A percentile compares a stretch with the other conserved stretches of the same genome.
Conservation (phyloP, 2,888 invertebrate species). For the Syritta pipiens region DNA sequence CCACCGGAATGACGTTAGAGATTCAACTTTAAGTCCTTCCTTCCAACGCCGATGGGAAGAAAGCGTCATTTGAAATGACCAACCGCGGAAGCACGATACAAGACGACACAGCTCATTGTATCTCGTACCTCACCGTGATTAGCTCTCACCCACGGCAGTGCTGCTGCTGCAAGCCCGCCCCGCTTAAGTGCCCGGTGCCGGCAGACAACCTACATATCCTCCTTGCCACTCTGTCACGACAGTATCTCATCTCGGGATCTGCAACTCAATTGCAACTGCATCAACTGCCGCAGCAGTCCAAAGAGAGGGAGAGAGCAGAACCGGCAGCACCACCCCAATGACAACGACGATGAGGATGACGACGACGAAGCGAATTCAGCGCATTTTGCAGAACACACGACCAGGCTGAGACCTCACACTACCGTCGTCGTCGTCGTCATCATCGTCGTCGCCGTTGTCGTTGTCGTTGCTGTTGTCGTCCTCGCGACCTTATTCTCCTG, state of each 20-base stretch:
- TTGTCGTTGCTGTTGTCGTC: constrained; percentile 17
- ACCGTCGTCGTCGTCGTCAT: neutral
- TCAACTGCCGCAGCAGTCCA: constrained; percentile 58
- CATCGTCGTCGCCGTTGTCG: neutral
- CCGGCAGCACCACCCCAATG: constrained; percentile 11
- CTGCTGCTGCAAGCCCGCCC: neutral
- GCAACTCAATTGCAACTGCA: constrained; percentile 69
- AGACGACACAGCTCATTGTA: constrained; percentile 48
- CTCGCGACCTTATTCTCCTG: constrained; percentile 66
- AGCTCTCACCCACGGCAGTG: neutral
- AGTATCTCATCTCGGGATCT: constrained; percentile 67
- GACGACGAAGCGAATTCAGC: constrained; percentile 60
- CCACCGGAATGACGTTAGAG: no score
- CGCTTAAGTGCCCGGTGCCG: constrained; percentile 42
- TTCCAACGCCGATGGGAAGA: neutral
- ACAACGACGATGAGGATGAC: constrained; percentile 15
- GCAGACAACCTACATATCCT: constrained; percentile 40
- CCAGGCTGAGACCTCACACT: constrained; percentile 34
- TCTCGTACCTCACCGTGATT: constrained; percentile 42
- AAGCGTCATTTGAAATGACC: constrained; percentile 41
- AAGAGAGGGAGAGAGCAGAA: constrained; percentile 18
- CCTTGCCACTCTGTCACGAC: constrained; percentile 43
- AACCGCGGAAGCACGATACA: constrained; percentile 48
- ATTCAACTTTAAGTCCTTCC: neutral
- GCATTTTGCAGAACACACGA: constrained; percentile 56